Evolutionary conservation across 2,797 vertebrate genomes (phyloP), one percentile per base, ranked within the genome.

Genomic region (Pseudochirops cupreus): DNA sequence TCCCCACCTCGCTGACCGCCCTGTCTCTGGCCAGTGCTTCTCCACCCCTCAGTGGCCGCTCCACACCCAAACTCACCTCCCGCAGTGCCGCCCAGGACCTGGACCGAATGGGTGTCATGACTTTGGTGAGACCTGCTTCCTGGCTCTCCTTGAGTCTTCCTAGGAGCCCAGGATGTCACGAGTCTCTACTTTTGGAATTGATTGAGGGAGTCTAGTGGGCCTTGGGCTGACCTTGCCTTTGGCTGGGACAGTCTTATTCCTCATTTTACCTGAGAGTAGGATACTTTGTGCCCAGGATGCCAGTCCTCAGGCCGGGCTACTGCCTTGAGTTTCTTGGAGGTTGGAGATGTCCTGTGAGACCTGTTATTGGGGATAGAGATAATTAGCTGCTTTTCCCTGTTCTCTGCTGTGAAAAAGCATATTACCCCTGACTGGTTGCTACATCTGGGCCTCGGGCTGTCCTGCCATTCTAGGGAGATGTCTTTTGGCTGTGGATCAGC

Each of bases 1-100:
- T 99, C 97, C 99, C 99, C 98, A 99, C 99, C 96, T 99, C 99
- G 0, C 99, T 99, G 98, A 99, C 99, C 0, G 99, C 99, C 94
- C 99, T 99, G 97, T 99, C 99, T 67, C 98, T 99, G 97, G 99
- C 99, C 96, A 99, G 99, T 12, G 99, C 98, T 0, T 99, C 98
- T 98, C 99, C 99, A 0, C 99, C 99, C 0, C 99, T 99, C 98
- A 99, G 99, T 0, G 99, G 99, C 93, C 99, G 99, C 97, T 99
- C 99, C 95, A 99, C 99, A 0, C 99, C 99, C 1, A 99, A 99
- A 96, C 99, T 99, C 56, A 98, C 99, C 62, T 99, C 99, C 31
- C 99, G 99, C 98, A 99, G 99, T 0, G 96, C 99, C 0, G 99
- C 99, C 50, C 99, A 99, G 98, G 99, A 99, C 98, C 99, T 99